Evolutionary conservation across 2,113 vertebrate genomes (phyloP).

Genomic region (Aphyosemion australe): DNA sequence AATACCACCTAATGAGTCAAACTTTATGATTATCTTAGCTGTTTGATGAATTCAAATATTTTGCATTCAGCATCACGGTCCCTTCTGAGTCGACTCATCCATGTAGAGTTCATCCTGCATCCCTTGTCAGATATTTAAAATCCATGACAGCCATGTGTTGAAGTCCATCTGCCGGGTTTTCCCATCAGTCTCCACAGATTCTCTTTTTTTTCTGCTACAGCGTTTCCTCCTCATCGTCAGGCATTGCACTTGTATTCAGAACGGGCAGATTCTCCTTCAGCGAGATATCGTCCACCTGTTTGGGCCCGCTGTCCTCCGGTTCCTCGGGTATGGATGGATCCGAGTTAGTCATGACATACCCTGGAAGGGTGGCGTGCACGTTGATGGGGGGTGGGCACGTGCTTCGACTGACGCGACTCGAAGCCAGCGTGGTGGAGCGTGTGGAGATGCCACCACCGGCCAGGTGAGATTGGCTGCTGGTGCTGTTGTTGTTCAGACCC

Average conservation of each 20-base stretch:
- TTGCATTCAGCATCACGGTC: not conserved
- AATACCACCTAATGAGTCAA: not conserved
- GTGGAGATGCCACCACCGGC: constrained; percentile 65
- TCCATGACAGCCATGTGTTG: not conserved
- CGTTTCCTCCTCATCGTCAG: constrained; percentile 73
- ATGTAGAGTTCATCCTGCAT: not conserved
- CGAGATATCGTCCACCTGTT: constrained; percentile 76
- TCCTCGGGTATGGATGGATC: constrained; percentile 83
- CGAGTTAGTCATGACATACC: constrained; percentile 86
- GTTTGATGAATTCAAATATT: not conserved
- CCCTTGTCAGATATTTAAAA: constrained; percentile 2
- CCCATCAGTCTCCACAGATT: not conserved
- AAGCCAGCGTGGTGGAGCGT: constrained; percentile 76
- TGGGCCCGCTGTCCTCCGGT: constrained; percentile 71
- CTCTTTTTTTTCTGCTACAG: constrained; percentile 47
- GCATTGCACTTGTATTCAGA: constrained; percentile 26
- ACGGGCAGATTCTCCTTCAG: constrained; percentile 71
- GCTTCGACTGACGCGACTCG: constrained; percentile 71
- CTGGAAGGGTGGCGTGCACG: constrained; percentile 81
- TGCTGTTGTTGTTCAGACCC: constrained; percentile 85
- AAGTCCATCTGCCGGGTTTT: no score
- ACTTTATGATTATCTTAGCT: not conserved
- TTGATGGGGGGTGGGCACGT: constrained; percentile 34
- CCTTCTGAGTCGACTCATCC: not conserved
- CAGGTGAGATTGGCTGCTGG: constrained; percentile 85